These are phyloP conservation scores for Limenitis camilla DNA, from an alignment of 2,888 invertebrate species.

Conservation along the genomic window DNA sequence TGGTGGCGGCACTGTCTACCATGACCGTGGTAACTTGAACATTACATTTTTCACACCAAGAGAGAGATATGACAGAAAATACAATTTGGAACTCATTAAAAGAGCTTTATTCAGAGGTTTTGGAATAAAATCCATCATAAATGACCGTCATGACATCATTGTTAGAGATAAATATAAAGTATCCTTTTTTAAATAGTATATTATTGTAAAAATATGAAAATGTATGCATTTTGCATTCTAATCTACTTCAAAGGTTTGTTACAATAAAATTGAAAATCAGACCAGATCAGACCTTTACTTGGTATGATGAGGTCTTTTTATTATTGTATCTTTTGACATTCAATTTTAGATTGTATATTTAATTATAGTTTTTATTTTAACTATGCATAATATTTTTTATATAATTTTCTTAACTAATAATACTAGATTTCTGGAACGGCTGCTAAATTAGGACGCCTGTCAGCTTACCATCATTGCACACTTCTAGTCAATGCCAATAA, in stretches of 20 bases:
- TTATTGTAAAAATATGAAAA: neutral
- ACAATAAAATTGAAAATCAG: no score
- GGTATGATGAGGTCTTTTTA: neutral
- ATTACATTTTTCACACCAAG: constrained; percentile 92
- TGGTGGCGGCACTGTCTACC: constrained; percentile 97
- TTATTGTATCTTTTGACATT: neutral
- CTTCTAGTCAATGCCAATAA: constrained; percentile 91
- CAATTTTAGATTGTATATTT: neutral
- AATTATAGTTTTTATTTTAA: neutral
- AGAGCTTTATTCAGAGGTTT: constrained; percentile 88
- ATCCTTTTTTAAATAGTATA: constrained; percentile 44
- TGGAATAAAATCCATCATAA: constrained; percentile 83
- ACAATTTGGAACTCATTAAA: constrained; percentile 91
- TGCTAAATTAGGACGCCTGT: constrained; percentile 88
- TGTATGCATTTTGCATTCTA: no score
- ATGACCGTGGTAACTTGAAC: constrained; percentile 95
- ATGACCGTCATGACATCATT: constrained; percentile 89
- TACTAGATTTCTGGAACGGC: constrained; percentile 95
- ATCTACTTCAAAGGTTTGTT: no score
- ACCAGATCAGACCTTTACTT: no score
- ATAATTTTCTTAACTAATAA: constrained; percentile 30
- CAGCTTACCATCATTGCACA: constrained; percentile 98
- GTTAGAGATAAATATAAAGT: constrained; percentile 85
- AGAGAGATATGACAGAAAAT: constrained; percentile 86
- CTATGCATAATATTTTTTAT: neutral